Percentiles rank a stretch among this genome's conserved stretches.
Evolutionary conservation across 2,113 vertebrate genomes (phyloP).

Genomic region (Herpetotheres cachinnans): DNA sequence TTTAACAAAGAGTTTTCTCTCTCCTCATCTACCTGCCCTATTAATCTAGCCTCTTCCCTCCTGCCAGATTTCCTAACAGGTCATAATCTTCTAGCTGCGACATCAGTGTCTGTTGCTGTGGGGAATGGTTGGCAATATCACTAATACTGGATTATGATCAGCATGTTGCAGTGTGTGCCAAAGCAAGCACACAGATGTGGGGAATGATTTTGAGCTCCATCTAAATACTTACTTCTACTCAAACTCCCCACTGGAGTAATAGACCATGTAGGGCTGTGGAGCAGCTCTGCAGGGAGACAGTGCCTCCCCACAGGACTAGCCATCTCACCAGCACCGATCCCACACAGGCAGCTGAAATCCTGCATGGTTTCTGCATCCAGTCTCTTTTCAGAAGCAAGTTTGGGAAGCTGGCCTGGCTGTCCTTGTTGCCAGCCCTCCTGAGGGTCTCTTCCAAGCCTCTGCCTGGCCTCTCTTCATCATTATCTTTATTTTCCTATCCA

Average conservation of each 20-base stretch:
- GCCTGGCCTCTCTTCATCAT: not conserved
- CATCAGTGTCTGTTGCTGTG: slow-evolving; percentile 28
- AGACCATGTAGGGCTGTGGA: not conserved
- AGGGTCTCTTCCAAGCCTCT: not conserved
- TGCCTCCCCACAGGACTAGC: not conserved
- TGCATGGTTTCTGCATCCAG: not conserved
- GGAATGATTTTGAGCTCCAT: not conserved
- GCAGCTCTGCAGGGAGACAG: not conserved
- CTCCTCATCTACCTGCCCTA: not conserved
- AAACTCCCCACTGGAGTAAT: not conserved
- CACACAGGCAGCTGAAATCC: not conserved
- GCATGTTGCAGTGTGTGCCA: not conserved
- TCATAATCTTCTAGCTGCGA: slow-evolving; percentile 19
- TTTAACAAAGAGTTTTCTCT: not conserved
- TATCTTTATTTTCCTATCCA: not conserved
- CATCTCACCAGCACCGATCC: not conserved
- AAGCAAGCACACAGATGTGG: not conserved
- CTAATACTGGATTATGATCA: slow-evolving; percentile 41
- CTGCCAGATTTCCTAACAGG: slow-evolving; percentile 17
- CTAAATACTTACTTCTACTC: not conserved
- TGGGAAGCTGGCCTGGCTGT: not conserved
- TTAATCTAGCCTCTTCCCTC: not conserved
- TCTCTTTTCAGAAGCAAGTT: not conserved
- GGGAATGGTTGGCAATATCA: not conserved
- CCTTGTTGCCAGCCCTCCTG: not conserved